phyloP scores from a whole-genome alignment of 1,140 invertebrate genomes.

The Melanaphis sacchari region DNA sequence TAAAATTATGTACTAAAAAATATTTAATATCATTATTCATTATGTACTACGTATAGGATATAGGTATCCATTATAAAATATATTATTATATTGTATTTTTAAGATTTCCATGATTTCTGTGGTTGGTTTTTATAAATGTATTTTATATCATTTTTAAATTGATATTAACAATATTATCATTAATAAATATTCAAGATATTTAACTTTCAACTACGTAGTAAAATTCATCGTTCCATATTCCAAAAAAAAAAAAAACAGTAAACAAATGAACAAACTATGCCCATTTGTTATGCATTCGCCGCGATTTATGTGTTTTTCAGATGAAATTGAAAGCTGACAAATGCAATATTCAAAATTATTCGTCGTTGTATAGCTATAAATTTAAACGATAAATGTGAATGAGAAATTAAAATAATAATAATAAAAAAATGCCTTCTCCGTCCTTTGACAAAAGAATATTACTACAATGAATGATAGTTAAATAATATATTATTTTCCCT shows the following conservation, averaged over 20 bases:
- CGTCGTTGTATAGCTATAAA: slow-evolving; percentile 10
- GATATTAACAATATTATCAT: neutral
- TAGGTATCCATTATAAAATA: neutral
- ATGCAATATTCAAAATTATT: slow-evolving; percentile 27
- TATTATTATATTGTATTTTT: neutral
- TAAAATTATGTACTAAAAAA: neutral
- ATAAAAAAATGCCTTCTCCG: neutral
- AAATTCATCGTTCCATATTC: neutral
- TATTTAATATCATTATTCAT: neutral
- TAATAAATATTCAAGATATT: neutral
- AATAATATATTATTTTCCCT: neutral
- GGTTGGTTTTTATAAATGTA: neutral
- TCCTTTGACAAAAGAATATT: slow-evolving; percentile 27
- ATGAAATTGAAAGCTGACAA: slow-evolving; percentile 51
- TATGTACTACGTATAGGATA: too few species aligned
- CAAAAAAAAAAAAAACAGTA: neutral
- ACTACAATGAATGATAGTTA: neutral
- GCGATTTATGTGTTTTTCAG: slow-evolving; percentile 36
- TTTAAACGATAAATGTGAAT: slow-evolving; percentile 1
- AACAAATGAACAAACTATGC: neutral
- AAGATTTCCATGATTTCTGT: neutral
- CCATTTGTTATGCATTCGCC: neutral
- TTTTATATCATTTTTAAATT: neutral
- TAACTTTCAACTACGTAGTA: neutral
- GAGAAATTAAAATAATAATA: slow-evolving; percentile 28